Evolutionary conservation across 53 echinoderm and acorn worm species (phyloP), one percentile per base, ranked within the genome.

Genomic region (Stichopus horrens): DNA sequence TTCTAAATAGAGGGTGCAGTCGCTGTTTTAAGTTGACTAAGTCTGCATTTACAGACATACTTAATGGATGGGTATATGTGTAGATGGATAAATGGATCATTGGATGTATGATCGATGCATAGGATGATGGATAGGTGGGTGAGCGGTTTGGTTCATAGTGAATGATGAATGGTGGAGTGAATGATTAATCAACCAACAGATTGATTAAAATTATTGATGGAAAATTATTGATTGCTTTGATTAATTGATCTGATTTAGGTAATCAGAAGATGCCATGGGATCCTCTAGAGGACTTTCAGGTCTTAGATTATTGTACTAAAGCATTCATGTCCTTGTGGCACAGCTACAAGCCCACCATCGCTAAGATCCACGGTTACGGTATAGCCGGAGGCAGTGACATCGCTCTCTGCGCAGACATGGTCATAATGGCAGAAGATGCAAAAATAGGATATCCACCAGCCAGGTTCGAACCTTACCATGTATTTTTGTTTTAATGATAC

Each of bases 231-330:
- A 9, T 9, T 75, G 8, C 11, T 75, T 75, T 75, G 6, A 37
- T 37, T 37, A 37, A 37, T 37, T 37, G 37, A 37, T 37, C 37
- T 37, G 37, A 37, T 37, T 55, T 77, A 92, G 92, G 52, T 7
- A 92, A 74, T 79, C 92, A 92, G 76, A 90, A 92, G 65, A 92
- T 92, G 92, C 90, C 92, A 7, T 92, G 92, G 92, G 92, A 92
- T 52, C 92, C 92, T 16, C 90, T 86, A 7, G 18, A 90, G 80
- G 92, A 92, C 57, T 92, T 75, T 74, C 55, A 79, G 8, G 18
- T 77, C 51, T 56, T 90, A 18, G 78, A 92, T 57, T 56, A 53
- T 23, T 66, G 78, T 57, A 92, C 90, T 6, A 71, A 92, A 67
- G 77, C 78, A 18, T 92, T 90, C 23, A 92, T 92, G 92, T 90